A percentile compares a stretch with the other conserved stretches of the same genome.
Conservation (phyloP, 2,888 invertebrate species). For the Lasius fuliginosus region DNA sequence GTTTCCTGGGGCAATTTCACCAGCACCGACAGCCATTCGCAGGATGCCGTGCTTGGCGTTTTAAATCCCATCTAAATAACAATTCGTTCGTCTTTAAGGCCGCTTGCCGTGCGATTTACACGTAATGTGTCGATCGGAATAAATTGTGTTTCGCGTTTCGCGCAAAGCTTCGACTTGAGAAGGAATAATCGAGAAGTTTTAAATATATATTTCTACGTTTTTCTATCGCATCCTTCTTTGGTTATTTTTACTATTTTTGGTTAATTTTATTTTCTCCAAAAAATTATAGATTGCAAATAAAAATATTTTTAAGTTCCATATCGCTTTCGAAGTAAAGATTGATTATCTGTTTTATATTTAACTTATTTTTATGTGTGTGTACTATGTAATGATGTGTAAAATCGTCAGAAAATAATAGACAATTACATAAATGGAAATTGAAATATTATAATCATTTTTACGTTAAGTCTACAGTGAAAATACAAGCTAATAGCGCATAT, state of each 20-base stretch:
- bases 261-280: background rate
- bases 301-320: background rate
- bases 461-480: background rate
- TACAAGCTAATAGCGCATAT: background rate
- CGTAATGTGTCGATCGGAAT: conserved; percentile 25
- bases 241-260: background rate
- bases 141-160: background rate
- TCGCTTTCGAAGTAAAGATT: background rate
- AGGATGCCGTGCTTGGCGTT: conserved; percentile 92
- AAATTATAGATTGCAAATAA: background rate
- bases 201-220: background rate
- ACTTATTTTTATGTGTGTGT: conserved; percentile 1
- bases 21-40: conserved; percentile 94
- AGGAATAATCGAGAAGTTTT: background rate
- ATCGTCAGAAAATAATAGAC: background rate
- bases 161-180: background rate
- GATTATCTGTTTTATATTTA: background rate
- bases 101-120: conserved; percentile 1
- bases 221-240: background rate
- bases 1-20: conserved; percentile 93
- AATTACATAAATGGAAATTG: background rate
- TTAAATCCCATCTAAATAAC: conserved; percentile 91
- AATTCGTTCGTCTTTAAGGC: conserved; percentile 38
- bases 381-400: background rate
- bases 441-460: background rate